phyloP scores from a whole-genome alignment of 2,113 vertebrate species.

The Casuarius casuarius region DNA sequence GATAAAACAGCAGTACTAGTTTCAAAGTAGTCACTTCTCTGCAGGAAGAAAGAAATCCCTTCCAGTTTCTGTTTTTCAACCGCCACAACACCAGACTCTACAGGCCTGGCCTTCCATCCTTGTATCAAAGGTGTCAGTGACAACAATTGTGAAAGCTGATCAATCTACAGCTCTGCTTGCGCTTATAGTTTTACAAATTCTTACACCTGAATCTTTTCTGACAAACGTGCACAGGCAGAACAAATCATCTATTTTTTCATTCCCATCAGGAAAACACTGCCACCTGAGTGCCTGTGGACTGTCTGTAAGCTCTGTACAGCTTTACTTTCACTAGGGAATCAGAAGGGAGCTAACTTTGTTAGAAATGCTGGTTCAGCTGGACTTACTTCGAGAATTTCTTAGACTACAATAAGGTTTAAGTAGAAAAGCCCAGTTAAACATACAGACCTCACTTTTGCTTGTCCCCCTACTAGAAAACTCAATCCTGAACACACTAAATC shows the following conservation, averaged over 20 bases:
- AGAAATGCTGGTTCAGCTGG: background rate
- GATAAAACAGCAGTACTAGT: background rate
- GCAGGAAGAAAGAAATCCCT: background rate
- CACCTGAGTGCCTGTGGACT: rapidly evolving
- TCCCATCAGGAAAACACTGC: rapidly evolving
- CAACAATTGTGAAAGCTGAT: background rate
- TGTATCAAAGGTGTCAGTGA: background rate
- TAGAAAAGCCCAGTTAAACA: background rate
- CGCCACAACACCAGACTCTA: background rate
- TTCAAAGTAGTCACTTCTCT: background rate
- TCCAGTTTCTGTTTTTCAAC: background rate
- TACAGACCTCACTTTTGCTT: background rate
- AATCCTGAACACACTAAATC: background rate
- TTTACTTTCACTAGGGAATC: background rate
- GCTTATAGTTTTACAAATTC: background rate
- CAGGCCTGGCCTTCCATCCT: background rate
- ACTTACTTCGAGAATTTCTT: background rate
- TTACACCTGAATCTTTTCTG: background rate
- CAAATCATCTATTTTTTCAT: background rate
- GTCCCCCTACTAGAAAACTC: background rate
- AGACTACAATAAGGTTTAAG: background rate
- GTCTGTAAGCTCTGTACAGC: background rate
- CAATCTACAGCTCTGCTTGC: rapidly evolving
- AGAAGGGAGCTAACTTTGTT: background rate
- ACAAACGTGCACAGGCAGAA: rapidly evolving